Base-by-base conservation (phyloP, 2,113 vertebrate genomes). In the Hydrolagus affinis region DNA sequence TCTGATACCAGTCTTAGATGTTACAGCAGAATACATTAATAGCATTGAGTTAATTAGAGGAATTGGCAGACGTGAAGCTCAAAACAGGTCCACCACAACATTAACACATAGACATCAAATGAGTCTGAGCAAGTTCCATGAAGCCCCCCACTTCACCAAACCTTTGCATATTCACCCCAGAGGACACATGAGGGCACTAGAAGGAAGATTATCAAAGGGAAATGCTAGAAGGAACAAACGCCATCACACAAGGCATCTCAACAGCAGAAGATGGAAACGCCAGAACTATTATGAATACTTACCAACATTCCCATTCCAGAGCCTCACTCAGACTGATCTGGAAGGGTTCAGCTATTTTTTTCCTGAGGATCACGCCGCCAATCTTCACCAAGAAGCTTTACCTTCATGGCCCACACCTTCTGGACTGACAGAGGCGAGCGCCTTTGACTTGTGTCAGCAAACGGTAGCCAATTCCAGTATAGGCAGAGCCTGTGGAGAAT, bases 291-390 rank as follows among this genome's bases (percentile, higher is more conserved):
- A 90, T 17, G 90, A 87, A 17, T 90, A 92, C 85, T 83, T 90
- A 85, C 87, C 92, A 0, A 78, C 85, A 44, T 88, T 91, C 25
- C 25, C 88, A 0, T 92, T 93, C 85, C 94, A 93, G 85, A 94
- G 92, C 86, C 91, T 95, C 28, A 93, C 91, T 77, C 94, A 94
- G 90, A 88, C 88, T 0, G 91, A 94, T 64, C 86, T 94, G 15
- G 91, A 95, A 59, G 89, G 89, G 1, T 90, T 94, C n/a, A 88
- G 92, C 77, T 98, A 98, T 86, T 95, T 96, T 86, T 98, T 98
- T 87, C 95, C 96, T 0, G 95, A 97, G 87, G 97, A 98, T 88
- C 95, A 97, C 0, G 87, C 90, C 25, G 86, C 89, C 10, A 89
- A 90, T 0, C 86, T 66, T 44, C 90, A 88, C 0, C 80, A 87